These are phyloP conservation scores for Pipistrellus nathusii DNA, from an alignment of 2,797 vertebrate genomes.

Conservation along the genomic window DNA sequence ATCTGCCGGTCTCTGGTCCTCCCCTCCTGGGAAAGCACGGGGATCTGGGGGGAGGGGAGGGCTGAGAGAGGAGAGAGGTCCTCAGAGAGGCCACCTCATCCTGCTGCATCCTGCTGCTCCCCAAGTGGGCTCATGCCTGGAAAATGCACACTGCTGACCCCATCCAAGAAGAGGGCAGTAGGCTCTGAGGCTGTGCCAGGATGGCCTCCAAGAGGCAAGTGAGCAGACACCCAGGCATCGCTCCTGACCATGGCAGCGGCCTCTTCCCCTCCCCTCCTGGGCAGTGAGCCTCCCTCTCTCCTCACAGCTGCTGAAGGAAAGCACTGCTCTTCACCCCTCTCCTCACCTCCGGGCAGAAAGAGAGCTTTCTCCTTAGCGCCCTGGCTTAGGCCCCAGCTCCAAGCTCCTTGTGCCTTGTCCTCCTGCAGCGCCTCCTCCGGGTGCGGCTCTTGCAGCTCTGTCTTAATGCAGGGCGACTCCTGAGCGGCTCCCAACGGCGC, in stretches of 20 bases:
- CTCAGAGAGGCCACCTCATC: neutral
- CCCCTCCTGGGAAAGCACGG: constrained; percentile 30
- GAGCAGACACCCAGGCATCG: neutral
- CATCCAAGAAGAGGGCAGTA: neutral
- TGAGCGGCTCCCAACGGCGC: neutral
- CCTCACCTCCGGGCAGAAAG: constrained; percentile 71
- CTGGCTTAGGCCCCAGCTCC: neutral
- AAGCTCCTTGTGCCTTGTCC: neutral
- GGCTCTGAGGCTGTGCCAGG: neutral
- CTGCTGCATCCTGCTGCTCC: neutral
- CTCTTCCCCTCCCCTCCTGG: neutral
- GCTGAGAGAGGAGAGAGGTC: constrained; percentile 62
- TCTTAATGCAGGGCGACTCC: constrained; percentile 62
- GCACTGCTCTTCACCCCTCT: neutral
- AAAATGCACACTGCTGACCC: neutral
- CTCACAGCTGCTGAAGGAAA: neutral
- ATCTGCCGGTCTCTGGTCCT: constrained; percentile 76
- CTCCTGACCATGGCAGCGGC: neutral
- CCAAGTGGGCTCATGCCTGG: neutral
- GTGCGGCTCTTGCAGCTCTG: constrained; percentile 51
- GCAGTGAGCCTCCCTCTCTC: neutral
- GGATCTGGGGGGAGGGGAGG: constrained; percentile 35
- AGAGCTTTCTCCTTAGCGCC: constrained; percentile 50
- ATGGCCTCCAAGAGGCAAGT: neutral
- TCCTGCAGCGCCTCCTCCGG: neutral